These are phyloP conservation scores for Lasioglossum albipes DNA, from an alignment of 1,140 invertebrate species.

Conservation along the genomic window DNA sequence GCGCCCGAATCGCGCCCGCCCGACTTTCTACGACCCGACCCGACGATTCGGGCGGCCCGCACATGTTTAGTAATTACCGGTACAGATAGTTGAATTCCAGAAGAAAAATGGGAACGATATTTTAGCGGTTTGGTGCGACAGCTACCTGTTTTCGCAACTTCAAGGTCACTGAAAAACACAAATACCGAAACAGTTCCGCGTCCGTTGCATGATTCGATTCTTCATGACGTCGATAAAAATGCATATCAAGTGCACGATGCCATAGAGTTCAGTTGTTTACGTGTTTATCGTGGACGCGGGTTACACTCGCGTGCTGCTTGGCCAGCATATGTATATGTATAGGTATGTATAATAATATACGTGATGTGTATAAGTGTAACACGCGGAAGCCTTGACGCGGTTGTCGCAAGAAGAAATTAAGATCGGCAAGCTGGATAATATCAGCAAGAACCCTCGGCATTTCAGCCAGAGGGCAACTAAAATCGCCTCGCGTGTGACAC, in stretches of 20 bases:
- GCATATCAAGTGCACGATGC: not conserved
- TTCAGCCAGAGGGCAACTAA: slow-evolving; percentile 26
- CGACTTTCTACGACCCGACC: too few relatives aligned
- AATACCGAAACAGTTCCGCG: not conserved
- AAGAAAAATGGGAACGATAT: too few relatives aligned
- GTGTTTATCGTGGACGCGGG: slow-evolving; percentile 1
- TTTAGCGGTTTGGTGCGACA: too few relatives aligned
- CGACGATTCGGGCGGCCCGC: too few relatives aligned
- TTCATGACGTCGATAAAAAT: slow-evolving; percentile 1
- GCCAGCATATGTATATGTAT: not conserved
- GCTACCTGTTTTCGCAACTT: not conserved
- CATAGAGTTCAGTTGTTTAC: slow-evolving; percentile 12
- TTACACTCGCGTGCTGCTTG: slow-evolving; percentile 31
- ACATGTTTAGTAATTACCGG: too few relatives aligned
- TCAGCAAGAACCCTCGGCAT: slow-evolving; percentile 20
- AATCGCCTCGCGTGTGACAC: slow-evolving; percentile 26
- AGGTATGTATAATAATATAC: too few relatives aligned
- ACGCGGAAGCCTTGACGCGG: slow-evolving; percentile 45
- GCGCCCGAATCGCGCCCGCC: too few relatives aligned
- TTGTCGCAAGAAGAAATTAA: slow-evolving; percentile 54
- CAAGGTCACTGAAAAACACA: not conserved
- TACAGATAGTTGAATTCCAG: too few relatives aligned
- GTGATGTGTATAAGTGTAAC: slow-evolving; percentile 16
- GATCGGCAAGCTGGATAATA: slow-evolving; percentile 50
- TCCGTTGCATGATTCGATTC: not conserved